Conservation (phyloP, 2,797 vertebrate genomes). For the Australoheros facetus region DNA sequence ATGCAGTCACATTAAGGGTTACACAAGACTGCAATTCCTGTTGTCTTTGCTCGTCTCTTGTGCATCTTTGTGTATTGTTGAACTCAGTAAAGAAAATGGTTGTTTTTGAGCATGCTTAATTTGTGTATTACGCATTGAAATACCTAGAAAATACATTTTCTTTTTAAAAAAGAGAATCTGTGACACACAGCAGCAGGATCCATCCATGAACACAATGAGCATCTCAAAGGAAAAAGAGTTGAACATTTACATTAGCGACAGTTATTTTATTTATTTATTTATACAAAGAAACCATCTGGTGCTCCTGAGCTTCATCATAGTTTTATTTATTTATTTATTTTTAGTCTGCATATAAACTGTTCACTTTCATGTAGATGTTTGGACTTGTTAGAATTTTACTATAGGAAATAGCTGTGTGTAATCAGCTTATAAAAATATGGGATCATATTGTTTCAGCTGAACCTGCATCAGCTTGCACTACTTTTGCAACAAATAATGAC, state of each 20-base stretch:
- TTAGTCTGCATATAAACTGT: neutral
- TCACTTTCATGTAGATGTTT: constrained; percentile 4
- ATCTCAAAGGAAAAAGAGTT: too few species aligned
- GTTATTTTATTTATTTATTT: neutral
- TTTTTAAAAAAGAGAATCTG: too few species aligned
- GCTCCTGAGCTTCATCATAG: neutral
- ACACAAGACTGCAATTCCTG: too few species aligned
- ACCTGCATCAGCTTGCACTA: constrained; percentile 32
- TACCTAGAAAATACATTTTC: too few species aligned
- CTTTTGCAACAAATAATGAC: constrained; percentile 23
- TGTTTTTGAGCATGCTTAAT: too few species aligned
- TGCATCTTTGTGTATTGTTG: too few species aligned
- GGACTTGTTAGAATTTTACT: constrained; percentile 4
- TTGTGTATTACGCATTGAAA: too few species aligned
- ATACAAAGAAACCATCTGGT: neutral
- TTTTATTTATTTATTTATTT: too few species aligned
- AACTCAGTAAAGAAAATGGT: too few species aligned
- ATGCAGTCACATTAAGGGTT: neutral
- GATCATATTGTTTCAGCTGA: constrained; percentile 68
- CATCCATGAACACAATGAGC: too few species aligned
- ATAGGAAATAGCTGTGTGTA: constrained; percentile 8
- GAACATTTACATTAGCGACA: neutral
- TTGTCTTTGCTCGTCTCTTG: too few species aligned
- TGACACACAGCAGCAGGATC: too few species aligned
- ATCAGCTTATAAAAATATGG: neutral